Percentiles rank a stretch among this genome's conserved stretches.
Conservation (phyloP, 2,888 invertebrate species). For the Isoperla grammatica region DNA sequence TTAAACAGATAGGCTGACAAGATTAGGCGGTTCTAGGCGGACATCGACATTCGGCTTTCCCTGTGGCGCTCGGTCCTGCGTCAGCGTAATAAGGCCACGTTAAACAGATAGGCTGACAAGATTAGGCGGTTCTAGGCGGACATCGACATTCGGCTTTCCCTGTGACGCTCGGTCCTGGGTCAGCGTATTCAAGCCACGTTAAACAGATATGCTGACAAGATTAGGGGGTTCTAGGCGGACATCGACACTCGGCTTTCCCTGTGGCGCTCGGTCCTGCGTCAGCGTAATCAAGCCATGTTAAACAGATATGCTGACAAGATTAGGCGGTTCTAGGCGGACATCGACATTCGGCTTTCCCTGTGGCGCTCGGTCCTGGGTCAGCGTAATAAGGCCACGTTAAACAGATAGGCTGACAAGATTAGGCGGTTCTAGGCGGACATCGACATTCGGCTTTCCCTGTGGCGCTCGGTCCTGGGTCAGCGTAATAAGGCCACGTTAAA, state of each 20-base stretch:
- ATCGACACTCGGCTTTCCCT: conserved; percentile 70
- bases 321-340: conserved; percentile 77
- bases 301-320: no score
- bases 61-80: conserved; percentile 37
- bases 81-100: no score
- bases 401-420: no score
- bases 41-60: conserved; percentile 73
- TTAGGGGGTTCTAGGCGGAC: conserved; percentile 74
- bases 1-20: no score
- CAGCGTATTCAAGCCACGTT: no score
- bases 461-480: no score
- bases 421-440: conserved; percentile 74
- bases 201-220: no score
- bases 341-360: conserved; percentile 68
- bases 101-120: no score
- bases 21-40: conserved; percentile 74
- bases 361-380: no score
- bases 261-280: conserved; percentile 34
- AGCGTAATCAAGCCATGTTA: no score
- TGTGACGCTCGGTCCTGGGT: conserved; percentile 34
- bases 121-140: conserved; percentile 72
- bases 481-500: no score
- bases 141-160: conserved; percentile 74
- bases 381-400: no score
- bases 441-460: conserved; percentile 70